Percentiles rank a stretch among this genome's conserved stretches.
phyloP scores from a whole-genome alignment of 2,113 vertebrate genomes.

The Dasyprocta punctata region DNA sequence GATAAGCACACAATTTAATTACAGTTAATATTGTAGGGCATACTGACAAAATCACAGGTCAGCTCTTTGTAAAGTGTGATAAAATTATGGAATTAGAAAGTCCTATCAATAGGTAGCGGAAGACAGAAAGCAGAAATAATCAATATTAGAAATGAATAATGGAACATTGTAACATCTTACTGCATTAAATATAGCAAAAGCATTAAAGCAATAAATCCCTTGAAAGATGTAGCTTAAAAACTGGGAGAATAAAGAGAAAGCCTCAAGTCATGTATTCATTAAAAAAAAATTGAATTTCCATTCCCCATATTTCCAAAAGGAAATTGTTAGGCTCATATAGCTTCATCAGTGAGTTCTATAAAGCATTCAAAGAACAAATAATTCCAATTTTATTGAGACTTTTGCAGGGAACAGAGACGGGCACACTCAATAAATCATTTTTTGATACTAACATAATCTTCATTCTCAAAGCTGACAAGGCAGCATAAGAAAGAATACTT shows the following conservation, averaged over 20 bases:
- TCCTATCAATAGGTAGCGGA: background rate
- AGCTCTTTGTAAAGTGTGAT: background rate
- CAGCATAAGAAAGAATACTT: background rate
- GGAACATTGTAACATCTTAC: background rate
- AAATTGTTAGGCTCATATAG: background rate
- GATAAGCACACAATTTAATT: background rate
- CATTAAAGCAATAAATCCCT: background rate
- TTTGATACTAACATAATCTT: background rate
- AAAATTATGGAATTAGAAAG: background rate
- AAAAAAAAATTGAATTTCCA: slow-evolving; percentile 11
- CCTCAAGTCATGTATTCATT: background rate
- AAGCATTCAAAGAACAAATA: background rate
- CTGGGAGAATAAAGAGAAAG: background rate
- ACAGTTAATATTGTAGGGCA: background rate
- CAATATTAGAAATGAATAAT: background rate
- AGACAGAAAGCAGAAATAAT: background rate
- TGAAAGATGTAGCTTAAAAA: background rate
- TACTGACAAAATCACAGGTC: background rate
- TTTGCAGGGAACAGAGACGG: background rate
- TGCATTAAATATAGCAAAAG: background rate
- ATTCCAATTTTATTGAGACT: slow-evolving; percentile 30
- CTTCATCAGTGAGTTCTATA: background rate
- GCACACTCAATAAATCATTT: slow-evolving; percentile 1
- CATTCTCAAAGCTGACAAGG: background rate
- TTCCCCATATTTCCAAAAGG: background rate